These are phyloP conservation scores for Monochamus saltuarius DNA, from an alignment of 1,140 invertebrate species.

Conservation along the genomic window DNA sequence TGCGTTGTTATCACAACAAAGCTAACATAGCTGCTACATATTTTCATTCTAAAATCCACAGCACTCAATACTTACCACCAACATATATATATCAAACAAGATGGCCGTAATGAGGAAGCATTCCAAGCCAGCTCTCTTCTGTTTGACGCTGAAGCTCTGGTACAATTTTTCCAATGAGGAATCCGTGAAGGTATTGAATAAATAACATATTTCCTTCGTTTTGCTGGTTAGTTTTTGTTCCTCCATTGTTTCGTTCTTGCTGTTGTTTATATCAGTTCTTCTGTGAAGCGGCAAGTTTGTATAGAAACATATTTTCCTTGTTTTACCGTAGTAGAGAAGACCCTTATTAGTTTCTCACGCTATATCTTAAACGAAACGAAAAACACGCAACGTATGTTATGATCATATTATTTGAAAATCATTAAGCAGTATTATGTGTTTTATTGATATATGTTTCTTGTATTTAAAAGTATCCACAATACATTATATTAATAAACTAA, in stretches of 20 bases:
- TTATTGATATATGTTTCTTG: too few species aligned
- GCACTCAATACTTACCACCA: slow-evolving; percentile 47
- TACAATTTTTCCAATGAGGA: slow-evolving; percentile 71
- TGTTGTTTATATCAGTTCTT: background rate
- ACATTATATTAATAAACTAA: too few species aligned
- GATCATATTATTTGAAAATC: background rate
- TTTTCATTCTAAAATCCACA: too few species aligned
- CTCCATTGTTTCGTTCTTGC: slow-evolving; percentile 21
- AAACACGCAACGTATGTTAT: background rate
- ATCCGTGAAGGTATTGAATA: slow-evolving; percentile 54
- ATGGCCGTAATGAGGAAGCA: slow-evolving; percentile 71
- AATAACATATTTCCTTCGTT: slow-evolving; percentile 40
- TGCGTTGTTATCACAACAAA: too few species aligned
- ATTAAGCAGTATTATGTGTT: background rate
- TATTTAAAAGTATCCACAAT: too few species aligned
- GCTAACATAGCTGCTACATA: too few species aligned
- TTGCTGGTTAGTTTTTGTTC: slow-evolving; percentile 34
- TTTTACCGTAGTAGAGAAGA: background rate
- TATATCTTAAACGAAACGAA: background rate
- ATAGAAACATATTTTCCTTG: background rate
- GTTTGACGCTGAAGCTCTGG: slow-evolving; percentile 71
- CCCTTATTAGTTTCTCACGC: background rate
- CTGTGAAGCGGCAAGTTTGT: background rate
- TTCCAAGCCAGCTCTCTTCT: slow-evolving; percentile 73
- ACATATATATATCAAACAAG: slow-evolving; percentile 66